These are phyloP conservation scores for Thecophora atra DNA, from an alignment of 2,888 invertebrate species.

Conservation along the genomic window DNA sequence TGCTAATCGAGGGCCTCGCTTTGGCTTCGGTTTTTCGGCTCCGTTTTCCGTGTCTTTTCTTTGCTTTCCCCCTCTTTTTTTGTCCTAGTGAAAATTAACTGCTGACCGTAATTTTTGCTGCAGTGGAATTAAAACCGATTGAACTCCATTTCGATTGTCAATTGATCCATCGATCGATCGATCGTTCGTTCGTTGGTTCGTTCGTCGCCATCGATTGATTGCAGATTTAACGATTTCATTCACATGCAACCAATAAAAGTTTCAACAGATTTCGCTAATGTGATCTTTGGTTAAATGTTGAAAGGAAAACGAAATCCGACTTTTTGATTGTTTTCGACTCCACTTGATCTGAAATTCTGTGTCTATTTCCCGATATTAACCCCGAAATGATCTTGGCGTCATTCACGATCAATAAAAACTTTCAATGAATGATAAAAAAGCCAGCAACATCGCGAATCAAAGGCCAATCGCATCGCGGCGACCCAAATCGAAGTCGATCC, in stretches of 20 bases:
- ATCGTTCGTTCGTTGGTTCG: background rate
- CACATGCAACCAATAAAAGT: background rate
- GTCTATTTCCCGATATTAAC: no score
- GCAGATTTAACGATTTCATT: background rate
- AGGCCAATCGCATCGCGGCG: constrained; percentile 17
- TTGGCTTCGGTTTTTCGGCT: background rate
- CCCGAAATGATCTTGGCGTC: no score
- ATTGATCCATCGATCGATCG: no score
- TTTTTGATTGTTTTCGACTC: background rate
- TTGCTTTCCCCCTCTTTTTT: no score
- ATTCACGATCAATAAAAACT: no score
- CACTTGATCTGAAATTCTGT: no score
- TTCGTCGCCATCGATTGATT: background rate
- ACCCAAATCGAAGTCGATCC: constrained; percentile 23
- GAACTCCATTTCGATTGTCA: no score
- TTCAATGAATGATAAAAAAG: background rate
- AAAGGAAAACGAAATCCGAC: background rate
- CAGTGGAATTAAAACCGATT: no score
- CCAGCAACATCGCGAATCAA: background rate
- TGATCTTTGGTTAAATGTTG: background rate
- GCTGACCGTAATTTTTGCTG: no score
- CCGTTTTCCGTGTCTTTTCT: no score
- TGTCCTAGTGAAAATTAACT: no score
- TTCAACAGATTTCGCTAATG: background rate
- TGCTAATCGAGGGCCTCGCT: background rate